Evolutionary conservation across 1,140 invertebrate genomes (phyloP), one percentile per base, ranked within the genome.

Genomic region (Onthophagus taurus): DNA sequence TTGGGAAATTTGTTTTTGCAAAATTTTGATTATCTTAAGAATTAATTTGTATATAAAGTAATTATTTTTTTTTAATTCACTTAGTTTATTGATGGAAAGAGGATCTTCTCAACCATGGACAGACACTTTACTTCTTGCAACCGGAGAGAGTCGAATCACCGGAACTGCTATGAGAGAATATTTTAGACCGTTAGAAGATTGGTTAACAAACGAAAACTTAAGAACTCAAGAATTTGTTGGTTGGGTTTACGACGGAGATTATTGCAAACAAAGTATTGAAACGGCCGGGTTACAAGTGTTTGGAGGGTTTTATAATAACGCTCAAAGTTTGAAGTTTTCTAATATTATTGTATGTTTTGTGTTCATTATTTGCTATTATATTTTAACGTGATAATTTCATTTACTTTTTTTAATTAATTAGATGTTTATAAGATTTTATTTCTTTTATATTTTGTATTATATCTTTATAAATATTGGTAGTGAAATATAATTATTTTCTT

Each of bases 131-230:
- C 73, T 80, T 49, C 79, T 83, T 49, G 75, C 88, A 0, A 87
- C 84, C 1, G 87, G 87, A 8, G 83, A 88, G 56, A 70, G 71
- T 8, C 72, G 81, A 33, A 68, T 97, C 33, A 83, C 85, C 58
- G 85, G 89, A 11, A 73, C 73, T 21, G 87, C 92, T 0, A 63
- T 98, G n/a, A 65, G 89, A 31, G 85, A 95, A 57, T 98, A 93
- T 65, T 98, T 97, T 73, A 70, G 79, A 12, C 94, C 93, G 0
- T 70, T 98, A 4, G 80, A 87, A 55, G 80, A 90, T 16, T 97
- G 89, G 89, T 69, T 97, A 36, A 72, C 81, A 26, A 78, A 78
- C 50, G 85, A 93, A 58, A 87, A 87, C 59, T 64, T 86, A 1
- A 69, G 84, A 38, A 88, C 81, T 8, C 77, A 80, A 14, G 84